Evolutionary conservation across 2,797 vertebrate species (phyloP), one percentile per base, ranked within the genome.

Genomic region (Margarornis squamiger): DNA sequence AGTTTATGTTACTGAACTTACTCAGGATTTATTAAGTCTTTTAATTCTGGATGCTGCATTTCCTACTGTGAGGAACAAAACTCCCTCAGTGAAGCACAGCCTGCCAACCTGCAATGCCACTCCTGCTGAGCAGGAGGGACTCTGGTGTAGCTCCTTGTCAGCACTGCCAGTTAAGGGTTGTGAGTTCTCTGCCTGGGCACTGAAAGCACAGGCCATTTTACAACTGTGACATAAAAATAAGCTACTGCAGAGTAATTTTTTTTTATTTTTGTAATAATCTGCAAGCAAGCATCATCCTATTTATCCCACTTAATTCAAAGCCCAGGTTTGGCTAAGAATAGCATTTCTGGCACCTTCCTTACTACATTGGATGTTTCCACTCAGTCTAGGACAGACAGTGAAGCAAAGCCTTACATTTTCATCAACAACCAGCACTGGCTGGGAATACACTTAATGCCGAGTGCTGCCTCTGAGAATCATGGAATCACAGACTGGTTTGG

Each of bases 331-430:
- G 22, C 45, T 23, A 26, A 8, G 17, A 55, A 58, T 7, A 13
- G 11, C 49, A 14, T 3, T 11, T 52, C 26, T 29, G 49, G 16
- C 9, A 20, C 8, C 32, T 51, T 55, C 58, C 10, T 41, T 23
- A 23, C 22, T 13, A 3, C 4, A 32, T 1, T 4, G 22, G 24
- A 18, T 3, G 7, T 14, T 39, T n/a, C 49, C 14, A 77, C 16
- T 24, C 26, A 11, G 10, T 74, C 34, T 62, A n/a, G 0, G 0
- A 61, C 18, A 52, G 41, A 26, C 10, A 55, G 27, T 12, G 19
- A 58, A 55, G 39, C 29, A 49, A 67, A 63, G 41, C 20, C 52
- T 68, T 38, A 24, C 0, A 6, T 46, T 24, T 59, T 34, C 14
- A 38, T 9, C 32, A 16, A 1, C 9, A 11, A 72, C 38, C 30